Evolutionary conservation across 2,113 vertebrate species (phyloP).

Genomic region (Forbesichthys agassizii): DNA sequence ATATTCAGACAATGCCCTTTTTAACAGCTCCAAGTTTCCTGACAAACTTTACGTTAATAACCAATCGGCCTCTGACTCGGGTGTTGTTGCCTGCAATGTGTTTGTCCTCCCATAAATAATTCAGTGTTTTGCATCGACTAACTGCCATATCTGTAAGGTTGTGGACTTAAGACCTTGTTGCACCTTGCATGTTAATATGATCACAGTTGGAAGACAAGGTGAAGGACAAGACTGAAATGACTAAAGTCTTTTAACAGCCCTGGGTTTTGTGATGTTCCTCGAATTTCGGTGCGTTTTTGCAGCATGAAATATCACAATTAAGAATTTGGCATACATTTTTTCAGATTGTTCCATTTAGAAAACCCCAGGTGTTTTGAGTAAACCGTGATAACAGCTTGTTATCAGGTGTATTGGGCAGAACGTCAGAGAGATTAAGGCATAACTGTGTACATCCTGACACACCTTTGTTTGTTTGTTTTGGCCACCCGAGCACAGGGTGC

Average conservation of each 20-base stretch:
- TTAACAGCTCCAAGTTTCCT: constrained; percentile 72
- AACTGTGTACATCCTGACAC: constrained; percentile 34
- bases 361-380: constrained; percentile 26
- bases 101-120: constrained; percentile 80
- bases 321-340: neutral
- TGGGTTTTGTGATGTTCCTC: constrained; percentile 24
- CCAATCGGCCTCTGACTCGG: constrained; percentile 65
- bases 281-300: constrained; percentile 9
- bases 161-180: constrained; percentile 69
- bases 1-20: constrained; percentile 71
- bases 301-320: neutral
- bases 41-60: constrained; percentile 72
- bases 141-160: constrained; percentile 79
- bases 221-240: constrained; percentile 51
- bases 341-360: constrained; percentile 2
- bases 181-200: constrained; percentile 75
- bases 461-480: constrained; percentile 66
- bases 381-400: constrained; percentile 61
- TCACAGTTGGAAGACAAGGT: constrained; percentile 34
- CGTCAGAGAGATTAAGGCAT: constrained; percentile 56
- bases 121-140: constrained; percentile 82
- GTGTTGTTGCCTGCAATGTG: constrained; percentile 75
- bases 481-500: constrained; percentile 63
- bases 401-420: constrained; percentile 25
- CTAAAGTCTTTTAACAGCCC: constrained; percentile 14